Evolutionary conservation across 2,888 invertebrate species (phyloP), one percentile per base, ranked within the genome.

Genomic region (Anticlea derivata): DNA sequence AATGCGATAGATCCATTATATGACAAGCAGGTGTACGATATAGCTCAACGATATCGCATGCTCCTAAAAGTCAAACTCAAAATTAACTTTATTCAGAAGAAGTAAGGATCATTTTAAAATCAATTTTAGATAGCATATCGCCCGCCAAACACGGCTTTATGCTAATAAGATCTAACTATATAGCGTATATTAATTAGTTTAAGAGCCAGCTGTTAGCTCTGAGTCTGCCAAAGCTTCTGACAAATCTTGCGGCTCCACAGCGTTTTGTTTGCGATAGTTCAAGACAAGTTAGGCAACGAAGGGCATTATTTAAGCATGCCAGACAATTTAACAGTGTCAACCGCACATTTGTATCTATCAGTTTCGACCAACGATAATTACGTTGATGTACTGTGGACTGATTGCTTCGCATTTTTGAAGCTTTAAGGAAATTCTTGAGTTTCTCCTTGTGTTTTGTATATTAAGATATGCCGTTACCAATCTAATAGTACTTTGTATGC

Each of bases 291-390:
- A 74, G 77, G 77, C 74, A 77, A 72, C 68, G 69, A 66, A 57
- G 61, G 66, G 70, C 81, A 87, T 89, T 86, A 85, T 71, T 89
- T 82, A 87, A 73, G 71, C 63, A 75, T 75, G 78, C 80, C 73
- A 68, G 61, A 66, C 69, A 83, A 89, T 89, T 88, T 89, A 87
- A 66, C 86, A 86, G 76, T 79, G 88, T 83, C 87, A 76, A 81
- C 87, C 87, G 86, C 87, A 73, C 83, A 89, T 89, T 88, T 87
- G 84, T 79, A 76, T 64, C 72, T 78, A 82, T 78, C 73, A 72
- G 68, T 62, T 58, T 60, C 59, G 67, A 69, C 63, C 66, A 66
- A 62, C 53, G 61, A 70, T 70, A 66, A 68, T 69, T 58, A 56
- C 49, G 53, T 55, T 27, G 40, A 45, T 44, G 45, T 23, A 37